These are phyloP conservation scores for Aproaerema taeniolella DNA, from an alignment of 2,888 invertebrate genomes.

Conservation along the genomic window DNA sequence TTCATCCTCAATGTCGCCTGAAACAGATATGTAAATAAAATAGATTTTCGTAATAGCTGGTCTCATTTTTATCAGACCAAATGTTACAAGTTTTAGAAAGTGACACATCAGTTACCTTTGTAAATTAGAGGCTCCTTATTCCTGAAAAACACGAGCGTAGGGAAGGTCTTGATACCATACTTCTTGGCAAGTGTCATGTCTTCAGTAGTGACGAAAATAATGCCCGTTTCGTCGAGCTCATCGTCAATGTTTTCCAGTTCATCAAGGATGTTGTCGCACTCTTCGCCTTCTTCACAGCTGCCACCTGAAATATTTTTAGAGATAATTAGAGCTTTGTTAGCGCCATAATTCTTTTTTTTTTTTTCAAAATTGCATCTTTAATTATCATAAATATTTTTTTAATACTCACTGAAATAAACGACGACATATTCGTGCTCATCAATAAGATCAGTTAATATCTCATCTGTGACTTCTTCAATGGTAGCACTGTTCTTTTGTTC, in stretches of 20 bases:
- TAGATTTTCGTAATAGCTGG: neutral
- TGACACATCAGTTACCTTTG: too few relatives aligned
- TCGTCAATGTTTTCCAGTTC: slow-evolving; percentile 95
- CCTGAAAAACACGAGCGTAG: slow-evolving; percentile 92
- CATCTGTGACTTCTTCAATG: slow-evolving; percentile 96
- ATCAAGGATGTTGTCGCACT: slow-evolving; percentile 89
- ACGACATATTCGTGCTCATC: slow-evolving; percentile 95
- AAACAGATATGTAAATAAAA: slow-evolving; percentile 3
- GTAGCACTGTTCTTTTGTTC: slow-evolving; percentile 93
- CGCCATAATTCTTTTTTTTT: too few relatives aligned
- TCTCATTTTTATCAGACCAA: too few relatives aligned
- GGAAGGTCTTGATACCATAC: slow-evolving; percentile 89
- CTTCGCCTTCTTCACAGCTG: slow-evolving; percentile 90
- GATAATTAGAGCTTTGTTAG: too few relatives aligned
- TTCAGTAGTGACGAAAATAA: slow-evolving; percentile 95
- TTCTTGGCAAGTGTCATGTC: slow-evolving; percentile 89
- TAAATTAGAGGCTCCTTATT: slow-evolving; percentile 93
- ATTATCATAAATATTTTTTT: too few relatives aligned
- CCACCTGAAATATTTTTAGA: slow-evolving; percentile 72
- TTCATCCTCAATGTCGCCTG: slow-evolving; percentile 92
- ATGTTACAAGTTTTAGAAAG: too few relatives aligned
- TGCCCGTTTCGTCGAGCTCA: slow-evolving; percentile 94
- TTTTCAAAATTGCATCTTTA: too few relatives aligned
- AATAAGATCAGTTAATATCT: slow-evolving; percentile 89
- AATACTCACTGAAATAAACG: slow-evolving; percentile 90